Evolutionary conservation across 2,888 invertebrate species (phyloP), one percentile per base, ranked within the genome.

Genomic region (Euplagia quadripunctaria): DNA sequence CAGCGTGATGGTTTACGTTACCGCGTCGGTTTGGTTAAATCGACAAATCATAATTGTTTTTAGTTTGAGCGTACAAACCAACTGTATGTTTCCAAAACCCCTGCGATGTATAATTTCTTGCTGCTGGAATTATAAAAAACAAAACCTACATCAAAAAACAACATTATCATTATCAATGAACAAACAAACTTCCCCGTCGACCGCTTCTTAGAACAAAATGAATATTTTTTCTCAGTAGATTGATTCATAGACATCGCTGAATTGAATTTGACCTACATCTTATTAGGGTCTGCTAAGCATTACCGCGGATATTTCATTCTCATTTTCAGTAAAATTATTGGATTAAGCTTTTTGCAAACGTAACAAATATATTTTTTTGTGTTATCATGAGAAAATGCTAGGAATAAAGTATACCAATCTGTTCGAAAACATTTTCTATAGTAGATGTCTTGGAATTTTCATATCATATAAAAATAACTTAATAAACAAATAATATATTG

Each of bases 211-310:
- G 63, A 55, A 64, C 16, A 20, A 43, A 68, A 31, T 3, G n/a
- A 64, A 55, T n/a, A 58, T 76, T 75, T 73, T 66, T 64, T 76
- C 77, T 72, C 65, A 75, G 65, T 42, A 64, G 74, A 84, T 82
- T 80, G 79, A 74, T 84, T 84, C 76, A 65, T 68, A 55, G 74
- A 64, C 66, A 74, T 74, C 64, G 72, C 73, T 64, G 64, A 73
- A 77, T 72, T 66, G 69, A 69, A 70, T 81, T 72, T 70, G 66
- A 76, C 65, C 75, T 72, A 70, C 51, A 64, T 68, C 63, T 75
- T 81, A 75, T 80, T 80, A 72, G 67, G 68, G 74, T 79, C 74
- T 65, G 72, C 66, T 65, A 70, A 76, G 51, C 71, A 69, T 52
- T 52, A 61, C 63, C 64, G 46, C n/a, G 17, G 75, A 74, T 74